Evolutionary conservation across 1,140 invertebrate species (phyloP).

Genomic region (Apocrypta bakeri): DNA sequence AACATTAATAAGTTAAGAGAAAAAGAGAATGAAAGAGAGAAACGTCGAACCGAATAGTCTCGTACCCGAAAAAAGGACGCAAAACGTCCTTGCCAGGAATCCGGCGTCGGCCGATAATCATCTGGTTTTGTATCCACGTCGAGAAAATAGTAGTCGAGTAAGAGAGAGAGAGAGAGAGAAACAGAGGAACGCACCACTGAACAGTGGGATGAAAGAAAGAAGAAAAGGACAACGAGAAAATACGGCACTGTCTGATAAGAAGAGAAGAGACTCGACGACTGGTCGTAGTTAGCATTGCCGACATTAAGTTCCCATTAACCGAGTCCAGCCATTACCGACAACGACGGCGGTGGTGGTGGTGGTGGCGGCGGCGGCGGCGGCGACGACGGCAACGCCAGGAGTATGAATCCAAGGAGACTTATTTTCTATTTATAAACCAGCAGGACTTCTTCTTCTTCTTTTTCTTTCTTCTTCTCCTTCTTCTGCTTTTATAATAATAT

Average conservation of each 20-base stretch:
- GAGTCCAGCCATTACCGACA: conserved; percentile 57
- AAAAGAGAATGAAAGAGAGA: not conserved
- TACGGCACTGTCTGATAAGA: conserved; percentile 12
- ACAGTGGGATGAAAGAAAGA: not conserved
- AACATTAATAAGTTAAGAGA: too few species aligned
- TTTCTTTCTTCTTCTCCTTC: conserved; percentile 46
- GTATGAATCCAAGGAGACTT: conserved; percentile 56
- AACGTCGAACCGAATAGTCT: not conserved
- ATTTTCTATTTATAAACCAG: conserved; percentile 54
- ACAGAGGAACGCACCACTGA: not conserved
- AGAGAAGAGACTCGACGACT: conserved; percentile 29
- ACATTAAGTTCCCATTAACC: conserved; percentile 68
- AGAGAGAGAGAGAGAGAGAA: too few species aligned
- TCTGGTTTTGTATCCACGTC: conserved; percentile 10
- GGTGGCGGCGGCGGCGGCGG: conserved; percentile 41
- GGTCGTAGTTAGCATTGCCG: conserved; percentile 56
- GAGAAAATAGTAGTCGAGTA: conserved; percentile 4
- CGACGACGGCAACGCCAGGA: conserved; percentile 56
- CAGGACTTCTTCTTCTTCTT: conserved; percentile 56
- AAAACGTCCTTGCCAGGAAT: conserved; percentile 56
- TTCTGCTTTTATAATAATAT: conserved; percentile 46
- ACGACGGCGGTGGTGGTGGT: conserved; percentile 54
- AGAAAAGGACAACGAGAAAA: conserved; percentile 25
- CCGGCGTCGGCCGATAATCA: conserved; percentile 38
- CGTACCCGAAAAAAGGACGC: conserved; percentile 21